Base-by-base conservation (phyloP, 2,888 invertebrate genomes). In the Trachelus stipa region DNA sequence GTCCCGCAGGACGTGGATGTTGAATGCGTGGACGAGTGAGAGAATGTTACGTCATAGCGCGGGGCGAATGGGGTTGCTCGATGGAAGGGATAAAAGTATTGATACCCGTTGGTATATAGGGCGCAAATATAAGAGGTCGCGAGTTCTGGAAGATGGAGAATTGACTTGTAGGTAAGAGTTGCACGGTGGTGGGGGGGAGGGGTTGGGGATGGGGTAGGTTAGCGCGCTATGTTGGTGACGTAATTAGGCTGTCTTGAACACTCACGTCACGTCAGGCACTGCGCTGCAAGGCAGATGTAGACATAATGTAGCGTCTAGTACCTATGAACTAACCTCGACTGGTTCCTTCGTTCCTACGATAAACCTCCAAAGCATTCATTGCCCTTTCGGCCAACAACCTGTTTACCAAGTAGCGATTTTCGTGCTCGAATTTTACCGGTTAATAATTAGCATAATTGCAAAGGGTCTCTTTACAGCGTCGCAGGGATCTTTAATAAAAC, bases 161-260 rank as follows among this genome's bases (percentile, higher is more conserved):
- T n/a, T 23, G 15, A 9, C 23, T 9, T 56, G 40, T 23, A 56
- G 40, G 40, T 56, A 56, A 23, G 40, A 56, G 40, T 56, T 0
- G 40, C 23, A 9, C 23, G 40, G 23, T 33, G 33, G 33, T 0
- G 33, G 33, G 33, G 3, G 33, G 33, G 3, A 9, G 40, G 11
- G 40, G 40, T n/a, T n/a, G n/a, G n/a, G n/a, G n/a, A n/a, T 56
- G 40, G 15, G 23, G 71, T 79, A 80, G 83, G 81, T 80, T 79
- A 80, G 82, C 83, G 80, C 81, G 81, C 86, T 86, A 86, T 88
- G 87, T 88, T 88, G 87, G 87, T 88, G 89, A 90, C 87, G 92
- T 92, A 93, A 93, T 93, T 93, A 93, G 92, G 91, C 92, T 93
- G 93, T 93, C 93, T 92, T 89, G 90, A 92, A 92, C 93, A 93